Evolutionary conservation across 2,113 vertebrate species (phyloP).

Genomic region (Lophotis ruficrista): DNA sequence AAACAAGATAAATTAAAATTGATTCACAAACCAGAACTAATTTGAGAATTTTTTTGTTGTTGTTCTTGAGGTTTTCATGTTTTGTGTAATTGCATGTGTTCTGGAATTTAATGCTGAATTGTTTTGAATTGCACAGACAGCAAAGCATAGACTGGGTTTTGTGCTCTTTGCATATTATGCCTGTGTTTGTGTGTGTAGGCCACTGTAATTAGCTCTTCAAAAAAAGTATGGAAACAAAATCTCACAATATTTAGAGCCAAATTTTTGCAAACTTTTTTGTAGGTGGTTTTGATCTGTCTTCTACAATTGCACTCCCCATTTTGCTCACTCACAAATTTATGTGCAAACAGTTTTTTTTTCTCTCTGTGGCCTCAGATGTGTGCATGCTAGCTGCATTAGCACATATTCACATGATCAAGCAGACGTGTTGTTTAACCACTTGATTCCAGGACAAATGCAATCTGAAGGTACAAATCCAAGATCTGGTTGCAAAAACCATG

Average conservation of each 20-base stretch:
- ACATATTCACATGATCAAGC: background rate
- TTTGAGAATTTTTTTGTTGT: background rate
- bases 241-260: background rate
- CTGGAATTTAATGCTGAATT: conserved; percentile 17
- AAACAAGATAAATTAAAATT: conserved; percentile 20
- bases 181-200: background rate
- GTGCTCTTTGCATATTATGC: background rate
- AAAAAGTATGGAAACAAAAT: background rate
- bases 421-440: background rate
- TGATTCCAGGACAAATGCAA: background rate
- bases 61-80: background rate
- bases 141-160: background rate
- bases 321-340: background rate
- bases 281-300: background rate
- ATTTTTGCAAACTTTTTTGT: background rate
- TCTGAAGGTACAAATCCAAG: background rate
- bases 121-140: background rate
- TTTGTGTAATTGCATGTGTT: conserved; percentile 3
- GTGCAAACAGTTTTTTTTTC: background rate
- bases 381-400: background rate
- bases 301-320: background rate
- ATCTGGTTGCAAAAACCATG: background rate
- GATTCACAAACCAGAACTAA: conserved; percentile 53
- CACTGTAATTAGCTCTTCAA: background rate
- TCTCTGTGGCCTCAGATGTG: background rate